These are phyloP conservation scores for Forbesichthys agassizii DNA, from an alignment of 2,113 vertebrate species.

Conservation along the genomic window DNA sequence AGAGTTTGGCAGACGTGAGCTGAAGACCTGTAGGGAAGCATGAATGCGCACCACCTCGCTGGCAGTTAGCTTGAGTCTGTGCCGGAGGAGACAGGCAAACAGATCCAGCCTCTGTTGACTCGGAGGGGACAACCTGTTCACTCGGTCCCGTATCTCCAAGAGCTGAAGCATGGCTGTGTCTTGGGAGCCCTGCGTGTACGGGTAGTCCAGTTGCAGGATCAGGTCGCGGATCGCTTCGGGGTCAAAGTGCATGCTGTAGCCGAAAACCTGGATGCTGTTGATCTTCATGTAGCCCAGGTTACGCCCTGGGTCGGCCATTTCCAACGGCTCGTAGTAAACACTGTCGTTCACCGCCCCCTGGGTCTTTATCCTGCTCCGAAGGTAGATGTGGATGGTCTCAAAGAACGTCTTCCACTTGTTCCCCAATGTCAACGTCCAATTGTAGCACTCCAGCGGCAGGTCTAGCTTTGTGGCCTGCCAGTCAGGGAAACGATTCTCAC, in stretches of 20 bases:
- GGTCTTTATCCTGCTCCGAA: constrained; percentile 90
- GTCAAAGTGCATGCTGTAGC: constrained; percentile 99
- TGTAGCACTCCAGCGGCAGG: constrained; percentile 92
- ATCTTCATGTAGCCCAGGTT: constrained; percentile 99
- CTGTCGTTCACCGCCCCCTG: constrained; percentile 84
- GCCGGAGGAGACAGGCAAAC: constrained; percentile 93
- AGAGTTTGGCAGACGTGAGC: constrained; percentile 90
- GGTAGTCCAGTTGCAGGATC: constrained; percentile 96
- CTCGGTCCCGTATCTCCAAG: constrained; percentile 91
- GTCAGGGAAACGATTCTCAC: constrained; percentile 89
- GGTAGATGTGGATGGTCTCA: constrained; percentile 95
- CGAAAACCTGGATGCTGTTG: constrained; percentile 96
- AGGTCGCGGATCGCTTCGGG: constrained; percentile 94
- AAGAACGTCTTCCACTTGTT: constrained; percentile 99
- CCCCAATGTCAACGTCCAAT: constrained; percentile 94
- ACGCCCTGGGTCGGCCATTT: constrained; percentile 86
- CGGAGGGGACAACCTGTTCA: constrained; percentile 92
- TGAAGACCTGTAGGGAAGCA: constrained; percentile 90
- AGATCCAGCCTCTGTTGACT: constrained; percentile 91
- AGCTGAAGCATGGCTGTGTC: constrained; percentile 94
- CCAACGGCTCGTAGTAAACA: constrained; percentile 90
- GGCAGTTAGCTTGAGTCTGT: constrained; percentile 92
- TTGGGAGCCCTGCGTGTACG: constrained; percentile 96
- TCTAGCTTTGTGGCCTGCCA: constrained; percentile 94
- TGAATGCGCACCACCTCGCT: constrained; percentile 94